Evolutionary conservation across 2,888 invertebrate species (phyloP).

Genomic region (Chironomus riparius): DNA sequence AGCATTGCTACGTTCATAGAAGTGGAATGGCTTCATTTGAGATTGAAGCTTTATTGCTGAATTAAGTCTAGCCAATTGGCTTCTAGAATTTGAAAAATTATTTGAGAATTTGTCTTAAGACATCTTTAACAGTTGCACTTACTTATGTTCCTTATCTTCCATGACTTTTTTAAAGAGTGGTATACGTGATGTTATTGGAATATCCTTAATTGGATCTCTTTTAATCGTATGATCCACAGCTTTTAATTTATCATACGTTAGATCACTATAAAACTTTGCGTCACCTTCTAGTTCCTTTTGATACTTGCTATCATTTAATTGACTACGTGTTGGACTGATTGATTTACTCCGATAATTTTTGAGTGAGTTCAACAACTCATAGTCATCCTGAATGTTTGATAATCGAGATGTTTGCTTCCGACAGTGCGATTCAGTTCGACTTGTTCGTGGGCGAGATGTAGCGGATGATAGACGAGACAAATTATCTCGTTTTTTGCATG

Average conservation of each 20-base stretch:
- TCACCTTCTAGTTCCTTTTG: conserved; percentile 31
- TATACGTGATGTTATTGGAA: conserved; percentile 61
- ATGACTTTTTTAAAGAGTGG: conserved; percentile 63
- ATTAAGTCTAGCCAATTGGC: conserved; percentile 50
- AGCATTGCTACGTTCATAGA: conserved; percentile 43
- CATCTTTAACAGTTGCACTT: neutral
- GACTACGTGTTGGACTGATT: conserved; percentile 26
- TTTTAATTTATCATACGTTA: conserved; percentile 37
- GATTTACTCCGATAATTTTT: conserved; percentile 24
- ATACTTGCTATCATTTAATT: conserved; percentile 23
- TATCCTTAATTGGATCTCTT: conserved; percentile 44
- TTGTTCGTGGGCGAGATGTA: conserved; percentile 17
- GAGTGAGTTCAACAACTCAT: conserved; percentile 18
- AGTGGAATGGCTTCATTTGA: conserved; percentile 57
- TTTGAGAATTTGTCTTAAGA: too few relatives aligned
- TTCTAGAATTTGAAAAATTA: conserved; percentile 36
- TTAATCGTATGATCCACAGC: conserved; percentile 37
- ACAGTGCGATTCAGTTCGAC: conserved; percentile 11
- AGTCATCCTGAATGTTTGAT: conserved; percentile 19
- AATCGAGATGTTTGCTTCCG: conserved; percentile 12
- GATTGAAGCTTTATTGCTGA: conserved; percentile 54
- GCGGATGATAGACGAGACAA: conserved; percentile 16
- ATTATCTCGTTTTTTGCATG: conserved; percentile 18
- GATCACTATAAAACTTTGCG: conserved; percentile 34
- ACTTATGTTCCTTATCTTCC: conserved; percentile 64